These are phyloP conservation scores for Pherbina coryleti DNA, from an alignment of 2,888 invertebrate species.

Conservation along the genomic window DNA sequence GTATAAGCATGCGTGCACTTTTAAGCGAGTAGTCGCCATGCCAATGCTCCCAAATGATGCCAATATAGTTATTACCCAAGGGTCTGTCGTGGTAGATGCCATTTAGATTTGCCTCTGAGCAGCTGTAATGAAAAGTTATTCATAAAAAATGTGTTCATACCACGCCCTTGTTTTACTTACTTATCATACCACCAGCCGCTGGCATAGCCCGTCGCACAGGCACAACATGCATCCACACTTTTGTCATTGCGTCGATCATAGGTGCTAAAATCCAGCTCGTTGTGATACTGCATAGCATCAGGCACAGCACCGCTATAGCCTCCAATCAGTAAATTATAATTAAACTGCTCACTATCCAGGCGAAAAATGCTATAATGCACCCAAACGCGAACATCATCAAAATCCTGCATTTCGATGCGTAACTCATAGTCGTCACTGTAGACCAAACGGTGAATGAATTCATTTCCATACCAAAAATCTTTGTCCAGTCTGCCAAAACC, in stretches of 20 bases:
- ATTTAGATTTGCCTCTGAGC: slow-evolving; percentile 74
- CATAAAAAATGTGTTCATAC: neutral
- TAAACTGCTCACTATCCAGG: slow-evolving; percentile 68
- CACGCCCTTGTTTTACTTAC: slow-evolving; percentile 55
- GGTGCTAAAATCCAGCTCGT: slow-evolving; percentile 69
- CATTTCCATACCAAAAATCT: slow-evolving; percentile 76
- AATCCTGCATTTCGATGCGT: slow-evolving; percentile 52
- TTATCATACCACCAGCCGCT: slow-evolving; percentile 76
- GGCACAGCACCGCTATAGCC: slow-evolving; percentile 71
- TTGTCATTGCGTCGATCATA: slow-evolving; percentile 70
- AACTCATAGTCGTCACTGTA: slow-evolving; percentile 60
- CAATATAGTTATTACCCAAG: slow-evolving; percentile 70
- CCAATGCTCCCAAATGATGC: slow-evolving; percentile 75
- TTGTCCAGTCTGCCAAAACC: slow-evolving; percentile 72
- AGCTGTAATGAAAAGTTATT: slow-evolving; percentile 62
- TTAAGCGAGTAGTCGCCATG: slow-evolving; percentile 72
- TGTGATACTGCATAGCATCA: slow-evolving; percentile 72
- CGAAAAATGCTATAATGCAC: slow-evolving; percentile 71
- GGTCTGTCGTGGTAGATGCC: slow-evolving; percentile 71
- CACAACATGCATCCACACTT: slow-evolving; percentile 71
- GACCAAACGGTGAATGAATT: slow-evolving; percentile 71
- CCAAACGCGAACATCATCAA: slow-evolving; percentile 63
- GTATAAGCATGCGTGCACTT: slow-evolving; percentile 70
- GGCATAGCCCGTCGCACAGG: slow-evolving; percentile 72
- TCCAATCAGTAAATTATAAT: slow-evolving; percentile 70